Evolutionary conservation across 2,888 invertebrate species (phyloP).

Genomic region (Brachypterus glaber): DNA sequence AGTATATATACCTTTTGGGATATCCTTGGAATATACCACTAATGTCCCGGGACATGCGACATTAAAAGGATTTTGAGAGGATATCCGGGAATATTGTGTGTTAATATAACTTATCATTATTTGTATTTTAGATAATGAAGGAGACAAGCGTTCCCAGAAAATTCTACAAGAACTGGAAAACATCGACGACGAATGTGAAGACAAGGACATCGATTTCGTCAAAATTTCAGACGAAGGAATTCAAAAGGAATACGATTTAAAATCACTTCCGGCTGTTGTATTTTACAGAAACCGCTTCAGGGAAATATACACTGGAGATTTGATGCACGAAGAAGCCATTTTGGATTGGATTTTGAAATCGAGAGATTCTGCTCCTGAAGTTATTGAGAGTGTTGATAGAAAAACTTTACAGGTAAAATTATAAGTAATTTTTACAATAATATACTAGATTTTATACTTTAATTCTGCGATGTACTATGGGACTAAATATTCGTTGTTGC

Average conservation of each 20-base stretch:
- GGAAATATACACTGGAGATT: conserved; percentile 77
- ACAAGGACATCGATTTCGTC: conserved; percentile 82
- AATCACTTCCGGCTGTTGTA: conserved; percentile 70
- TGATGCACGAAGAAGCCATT: conserved; percentile 86
- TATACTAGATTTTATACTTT: too few species aligned
- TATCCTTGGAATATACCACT: too few species aligned
- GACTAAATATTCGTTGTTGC: too few species aligned
- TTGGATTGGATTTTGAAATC: conserved; percentile 82
- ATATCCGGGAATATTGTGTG: not conserved
- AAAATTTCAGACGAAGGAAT: conserved; percentile 85
- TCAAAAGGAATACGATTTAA: conserved; percentile 78
- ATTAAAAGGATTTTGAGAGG: too few species aligned
- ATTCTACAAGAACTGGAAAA: conserved; percentile 83
- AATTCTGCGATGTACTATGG: too few species aligned
- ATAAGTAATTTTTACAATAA: conserved; percentile 1
- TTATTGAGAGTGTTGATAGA: conserved; percentile 84
- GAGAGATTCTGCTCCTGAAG: conserved; percentile 74
- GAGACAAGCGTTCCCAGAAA: conserved; percentile 80
- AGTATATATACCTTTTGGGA: too few species aligned
- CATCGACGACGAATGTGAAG: conserved; percentile 88
- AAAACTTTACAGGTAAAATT: conserved; percentile 63
- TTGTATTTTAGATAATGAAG: conserved; percentile 62
- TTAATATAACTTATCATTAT: not conserved
- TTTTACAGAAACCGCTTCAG: conserved; percentile 84
- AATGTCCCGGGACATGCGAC: too few species aligned